A percentile compares a stretch with the other conserved stretches of the same genome.
phyloP scores from a whole-genome alignment of 2,888 invertebrate species.

The Chaetoderma sp. region DNA sequence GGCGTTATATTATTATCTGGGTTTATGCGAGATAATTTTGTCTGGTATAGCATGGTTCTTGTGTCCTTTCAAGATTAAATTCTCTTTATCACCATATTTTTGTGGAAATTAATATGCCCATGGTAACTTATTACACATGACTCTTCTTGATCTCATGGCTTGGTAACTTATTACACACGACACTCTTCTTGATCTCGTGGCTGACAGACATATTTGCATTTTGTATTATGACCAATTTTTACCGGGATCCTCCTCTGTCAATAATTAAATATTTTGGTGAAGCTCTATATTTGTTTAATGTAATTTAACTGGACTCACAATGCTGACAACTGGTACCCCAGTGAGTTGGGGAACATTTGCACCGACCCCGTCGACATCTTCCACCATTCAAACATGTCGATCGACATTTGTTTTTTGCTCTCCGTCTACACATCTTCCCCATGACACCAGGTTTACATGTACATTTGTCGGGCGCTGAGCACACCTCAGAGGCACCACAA shows the following conservation, averaged over 20 bases:
- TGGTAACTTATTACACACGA: not conserved
- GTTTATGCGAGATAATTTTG: too few species aligned
- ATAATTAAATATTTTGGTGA: not conserved
- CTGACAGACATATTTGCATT: not conserved
- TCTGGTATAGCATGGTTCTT: too few species aligned
- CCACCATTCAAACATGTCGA: slow-evolving; percentile 58
- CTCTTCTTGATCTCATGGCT: not conserved
- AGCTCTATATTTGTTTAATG: not conserved
- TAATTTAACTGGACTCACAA: slow-evolving; percentile 46
- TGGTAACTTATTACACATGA: too few species aligned
- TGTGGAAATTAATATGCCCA: too few species aligned
- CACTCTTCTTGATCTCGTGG: too few species aligned
- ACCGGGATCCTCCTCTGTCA: not conserved
- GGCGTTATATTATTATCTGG: too few species aligned
- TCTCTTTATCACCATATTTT: too few species aligned
- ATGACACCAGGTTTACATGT: slow-evolving; percentile 58
- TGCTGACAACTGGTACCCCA: slow-evolving; percentile 57
- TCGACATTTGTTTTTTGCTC: slow-evolving; percentile 38
- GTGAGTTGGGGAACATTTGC: slow-evolving; percentile 56
- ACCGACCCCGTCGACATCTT: slow-evolving; percentile 54
- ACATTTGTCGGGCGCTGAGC: slow-evolving; percentile 61
- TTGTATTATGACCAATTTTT: not conserved
- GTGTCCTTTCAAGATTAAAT: too few species aligned
- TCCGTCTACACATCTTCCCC: slow-evolving; percentile 48
- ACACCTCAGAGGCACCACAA: slow-evolving; percentile 57